Percentiles rank a stretch among this genome's conserved stretches.
These are phyloP conservation scores for Hippolais icterina DNA, from an alignment of 2,113 vertebrate species.

Conservation along the genomic window DNA sequence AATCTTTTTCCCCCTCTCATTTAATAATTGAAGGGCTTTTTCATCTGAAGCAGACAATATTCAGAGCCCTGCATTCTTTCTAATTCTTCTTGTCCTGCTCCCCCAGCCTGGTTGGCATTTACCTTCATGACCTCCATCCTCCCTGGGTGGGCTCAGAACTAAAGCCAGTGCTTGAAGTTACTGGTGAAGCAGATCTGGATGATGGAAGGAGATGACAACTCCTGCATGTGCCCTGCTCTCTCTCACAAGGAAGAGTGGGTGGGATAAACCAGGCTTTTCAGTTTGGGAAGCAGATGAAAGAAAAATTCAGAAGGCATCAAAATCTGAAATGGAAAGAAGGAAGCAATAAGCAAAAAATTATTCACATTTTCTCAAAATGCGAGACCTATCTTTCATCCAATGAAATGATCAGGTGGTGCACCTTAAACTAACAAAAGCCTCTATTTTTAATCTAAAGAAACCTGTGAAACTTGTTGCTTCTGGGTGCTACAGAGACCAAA, in stretches of 20 bases:
- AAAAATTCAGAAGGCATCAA: not conserved
- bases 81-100: not conserved
- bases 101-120: not conserved
- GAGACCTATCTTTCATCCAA: not conserved
- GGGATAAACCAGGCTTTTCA: not conserved
- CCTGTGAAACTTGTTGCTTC: not conserved
- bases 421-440: not conserved
- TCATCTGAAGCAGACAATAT: not conserved
- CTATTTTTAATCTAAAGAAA: not conserved
- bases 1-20: accelerated
- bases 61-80: not conserved
- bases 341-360: not conserved
- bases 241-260: not conserved
- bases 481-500: not conserved
- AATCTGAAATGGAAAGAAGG: not conserved
- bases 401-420: not conserved
- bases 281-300: not conserved
- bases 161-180: not conserved
- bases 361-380: not conserved
- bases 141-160: not conserved
- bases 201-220: not conserved
- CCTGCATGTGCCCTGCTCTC: not conserved
- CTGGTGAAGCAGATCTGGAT: not conserved
- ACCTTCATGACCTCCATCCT: not conserved
- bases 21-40: not conserved